Evolutionary conservation across 2,888 invertebrate genomes (phyloP).

Genomic region (Spisula solida): DNA sequence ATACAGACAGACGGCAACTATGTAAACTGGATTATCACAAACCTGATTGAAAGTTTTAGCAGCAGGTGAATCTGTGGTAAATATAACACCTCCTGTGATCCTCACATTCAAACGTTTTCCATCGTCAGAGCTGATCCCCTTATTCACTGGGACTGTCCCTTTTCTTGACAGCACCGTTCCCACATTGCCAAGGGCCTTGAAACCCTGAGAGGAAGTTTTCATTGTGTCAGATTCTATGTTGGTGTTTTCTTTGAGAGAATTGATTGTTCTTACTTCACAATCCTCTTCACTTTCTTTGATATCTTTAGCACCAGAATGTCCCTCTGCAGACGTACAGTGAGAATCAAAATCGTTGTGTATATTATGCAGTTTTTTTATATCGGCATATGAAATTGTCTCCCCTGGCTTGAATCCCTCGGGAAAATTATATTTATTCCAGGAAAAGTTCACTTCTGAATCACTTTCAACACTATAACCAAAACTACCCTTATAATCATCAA

Average conservation of each 20-base stretch:
- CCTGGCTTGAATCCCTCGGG: conserved; percentile 76
- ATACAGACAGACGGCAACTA: too few species aligned
- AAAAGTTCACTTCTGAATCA: conserved; percentile 47
- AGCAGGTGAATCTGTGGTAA: conserved; percentile 44
- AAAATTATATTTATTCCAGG: conserved; percentile 82
- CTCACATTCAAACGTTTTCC: conserved; percentile 17
- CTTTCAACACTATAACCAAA: conserved; percentile 50
- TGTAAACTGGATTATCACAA: not conserved
- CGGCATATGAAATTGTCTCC: conserved; percentile 56
- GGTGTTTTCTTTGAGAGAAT: conserved; percentile 2
- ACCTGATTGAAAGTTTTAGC: conserved; percentile 61
- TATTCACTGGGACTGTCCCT: conserved; percentile 10
- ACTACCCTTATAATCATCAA: conserved; percentile 66
- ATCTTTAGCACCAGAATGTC: not conserved
- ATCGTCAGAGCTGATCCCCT: not conserved
- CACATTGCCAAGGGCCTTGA: conserved; percentile 50
- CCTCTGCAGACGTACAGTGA: conserved; percentile 49
- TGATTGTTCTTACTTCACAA: conserved; percentile 24
- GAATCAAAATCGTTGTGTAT: conserved; percentile 58
- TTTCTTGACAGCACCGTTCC: conserved; percentile 40
- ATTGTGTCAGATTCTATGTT: conserved; percentile 27
- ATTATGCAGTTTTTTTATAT: conserved; percentile 54
- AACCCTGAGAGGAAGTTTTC: conserved; percentile 59
- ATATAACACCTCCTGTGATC: conserved; percentile 25
- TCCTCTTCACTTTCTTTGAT: conserved; percentile 33